Percentiles rank a stretch among this genome's conserved stretches.
phyloP scores from a whole-genome alignment of 1,140 invertebrate species.

The Solen grandis region DNA sequence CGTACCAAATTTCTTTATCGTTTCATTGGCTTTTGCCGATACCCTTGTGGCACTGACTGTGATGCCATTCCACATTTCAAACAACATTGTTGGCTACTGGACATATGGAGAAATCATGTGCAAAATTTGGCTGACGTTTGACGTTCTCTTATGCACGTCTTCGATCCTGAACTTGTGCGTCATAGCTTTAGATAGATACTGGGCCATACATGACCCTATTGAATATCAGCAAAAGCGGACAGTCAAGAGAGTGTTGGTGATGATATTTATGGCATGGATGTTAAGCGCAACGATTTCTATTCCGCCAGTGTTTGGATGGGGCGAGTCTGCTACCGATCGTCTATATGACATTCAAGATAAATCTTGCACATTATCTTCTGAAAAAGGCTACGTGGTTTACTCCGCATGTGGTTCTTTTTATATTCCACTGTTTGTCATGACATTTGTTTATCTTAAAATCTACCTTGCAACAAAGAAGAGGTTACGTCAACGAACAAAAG shows the following conservation, averaged over 20 bases:
- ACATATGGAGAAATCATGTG: conserved; percentile 94
- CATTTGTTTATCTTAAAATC: conserved; percentile 79
- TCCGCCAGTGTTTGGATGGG: conserved; percentile 95
- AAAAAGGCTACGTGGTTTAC: conserved; percentile 78
- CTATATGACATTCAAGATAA: conserved; percentile 52
- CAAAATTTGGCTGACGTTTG: conserved; percentile 97
- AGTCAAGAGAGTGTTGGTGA: conserved; percentile 91
- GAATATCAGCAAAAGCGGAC: conserved; percentile 98
- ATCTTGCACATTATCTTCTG: conserved; percentile 75
- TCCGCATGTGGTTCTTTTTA: conserved; percentile 81
- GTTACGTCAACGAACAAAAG: conserved; percentile 51
- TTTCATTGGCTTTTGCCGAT: conserved; percentile 96
- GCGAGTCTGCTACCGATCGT: conserved; percentile 38
- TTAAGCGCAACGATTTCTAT: conserved; percentile 94
- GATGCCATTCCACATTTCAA: conserved; percentile 97
- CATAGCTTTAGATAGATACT: conserved; percentile 87
- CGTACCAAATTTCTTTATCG: conserved; percentile 98
- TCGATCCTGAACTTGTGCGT: conserved; percentile 97
- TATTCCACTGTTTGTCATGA: conserved; percentile 80
- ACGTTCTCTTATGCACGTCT: conserved; percentile 97
- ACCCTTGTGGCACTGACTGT: conserved; percentile 96
- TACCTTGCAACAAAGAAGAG: conserved; percentile 64
- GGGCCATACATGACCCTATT: conserved; percentile 97
- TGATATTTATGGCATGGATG: conserved; percentile 95
- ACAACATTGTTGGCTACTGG: conserved; percentile 90